Base-by-base conservation (phyloP, 2,113 vertebrate species). In the Mungos mungo region DNA sequence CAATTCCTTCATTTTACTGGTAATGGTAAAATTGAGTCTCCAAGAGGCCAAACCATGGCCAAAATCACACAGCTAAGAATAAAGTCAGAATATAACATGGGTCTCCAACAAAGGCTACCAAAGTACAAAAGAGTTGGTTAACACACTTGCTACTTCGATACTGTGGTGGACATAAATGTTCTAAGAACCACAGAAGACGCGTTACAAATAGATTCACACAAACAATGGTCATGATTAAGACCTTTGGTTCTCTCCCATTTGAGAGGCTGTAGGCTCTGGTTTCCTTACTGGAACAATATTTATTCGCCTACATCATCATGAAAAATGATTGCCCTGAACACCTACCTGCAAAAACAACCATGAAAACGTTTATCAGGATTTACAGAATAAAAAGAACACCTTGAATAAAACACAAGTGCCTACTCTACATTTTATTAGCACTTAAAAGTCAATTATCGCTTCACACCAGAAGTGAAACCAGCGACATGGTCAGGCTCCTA, bases 401-500 rank as follows among this genome's bases (percentile, higher is more conserved):
- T 93, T 89, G 21, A 86, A 80, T 45, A 13, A 93, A 69, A 84
- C 29, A 65, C 52, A 93, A 91, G 93, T 38, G 68, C 38, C 63
- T 72, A 33, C 27, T 84, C 71, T 94, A 45, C 23, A 95, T 77
- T 92, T 94, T 92, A 84, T 74, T 41, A 94, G 47, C 71, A 63
- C 65, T 92, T 95, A 74, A 60, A 82, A 68, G 33, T 84, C 90
- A 97, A 95, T 93, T 96, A 95, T 84, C 35, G 18, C 69, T 93
- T 96, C 57, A 95, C 15, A 82, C 33, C 57, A 95, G 38, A 81
- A 88, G 47, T 90, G 82, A 90, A 96, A 88, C 41, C 88, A 82
- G 11, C 50, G 86, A 93, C 19, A 76, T 29, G 45, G n/a, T 33
- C 90, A 89, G 71, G 16, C 41, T 96, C 57, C 88, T 54, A 80